Percentiles rank a stretch among this genome's conserved stretches.
Conservation (phyloP, 2,888 invertebrate genomes). For the Cephonodes hylas region DNA sequence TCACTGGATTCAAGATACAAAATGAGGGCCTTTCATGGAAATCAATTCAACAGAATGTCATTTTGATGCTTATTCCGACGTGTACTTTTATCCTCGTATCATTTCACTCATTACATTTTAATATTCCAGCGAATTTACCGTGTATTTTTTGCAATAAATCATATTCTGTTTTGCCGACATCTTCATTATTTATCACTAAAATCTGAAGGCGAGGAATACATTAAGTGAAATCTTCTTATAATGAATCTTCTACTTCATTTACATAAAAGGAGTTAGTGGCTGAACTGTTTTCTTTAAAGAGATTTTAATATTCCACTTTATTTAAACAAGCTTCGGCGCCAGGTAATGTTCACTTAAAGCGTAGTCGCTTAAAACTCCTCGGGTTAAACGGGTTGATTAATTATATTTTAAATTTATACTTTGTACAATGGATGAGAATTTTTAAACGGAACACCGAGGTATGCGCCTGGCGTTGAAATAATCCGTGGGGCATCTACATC, state of each 20-base stretch:
- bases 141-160: conserved; percentile 18
- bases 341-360: conserved; percentile 38
- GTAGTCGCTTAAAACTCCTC: conserved; percentile 29
- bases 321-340: conserved; percentile 33
- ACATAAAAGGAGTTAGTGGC: conserved; percentile 58
- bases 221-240: conserved; percentile 48
- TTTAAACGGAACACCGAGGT: background rate
- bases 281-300: conserved; percentile 57
- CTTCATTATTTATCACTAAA: conserved; percentile 46
- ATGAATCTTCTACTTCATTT: conserved; percentile 63
- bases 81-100: conserved; percentile 19
- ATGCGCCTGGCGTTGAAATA: background rate
- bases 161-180: conserved; percentile 25
- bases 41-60: background rate
- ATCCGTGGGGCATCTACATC: background rate
- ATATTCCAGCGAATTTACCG: conserved; percentile 16
- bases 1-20: background rate
- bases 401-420: conserved; percentile 5
- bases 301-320: conserved; percentile 56
- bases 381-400: conserved; percentile 2
- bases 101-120: conserved; percentile 26
- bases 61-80: background rate
- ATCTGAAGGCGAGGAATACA: conserved; percentile 36
- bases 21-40: background rate
- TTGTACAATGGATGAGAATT: conserved; percentile 1